phyloP scores from a whole-genome alignment of 2,797 vertebrate species.

The Falco cherrug region DNA sequence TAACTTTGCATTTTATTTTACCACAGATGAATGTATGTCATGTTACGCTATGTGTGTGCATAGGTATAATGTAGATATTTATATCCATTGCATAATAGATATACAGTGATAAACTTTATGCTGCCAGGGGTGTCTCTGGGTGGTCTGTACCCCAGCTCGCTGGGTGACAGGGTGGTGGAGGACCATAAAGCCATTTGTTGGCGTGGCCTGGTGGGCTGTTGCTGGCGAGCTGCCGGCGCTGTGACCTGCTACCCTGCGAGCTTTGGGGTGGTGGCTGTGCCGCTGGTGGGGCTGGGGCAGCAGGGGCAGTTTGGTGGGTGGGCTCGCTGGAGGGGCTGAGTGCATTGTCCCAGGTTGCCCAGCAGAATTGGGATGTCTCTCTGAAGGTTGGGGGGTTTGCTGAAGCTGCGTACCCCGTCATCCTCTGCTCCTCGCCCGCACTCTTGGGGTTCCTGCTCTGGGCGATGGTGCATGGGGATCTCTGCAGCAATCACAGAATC shows the following conservation, averaged over 20 bases:
- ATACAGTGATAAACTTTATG: background rate
- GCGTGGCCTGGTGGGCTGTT: background rate
- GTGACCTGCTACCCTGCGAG: background rate
- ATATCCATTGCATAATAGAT: background rate
- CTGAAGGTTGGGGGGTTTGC: background rate
- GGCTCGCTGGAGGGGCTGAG: fast-evolving
- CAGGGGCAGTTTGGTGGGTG: background rate
- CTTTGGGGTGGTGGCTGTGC: background rate
- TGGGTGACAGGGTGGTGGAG: background rate
- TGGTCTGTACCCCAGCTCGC: background rate
- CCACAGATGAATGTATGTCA: fast-evolving
- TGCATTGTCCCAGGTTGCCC: background rate
- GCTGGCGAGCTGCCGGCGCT: background rate
- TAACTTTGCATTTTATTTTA: background rate
- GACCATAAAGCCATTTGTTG: background rate
- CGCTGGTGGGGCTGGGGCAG: background rate
- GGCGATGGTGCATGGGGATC: fast-evolving
- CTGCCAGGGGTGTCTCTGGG: background rate
- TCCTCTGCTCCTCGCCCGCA: background rate
- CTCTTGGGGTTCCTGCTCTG: background rate
- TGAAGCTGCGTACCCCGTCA: background rate
- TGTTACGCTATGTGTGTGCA: fast-evolving
- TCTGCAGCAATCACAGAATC: background rate
- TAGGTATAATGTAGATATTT: background rate
- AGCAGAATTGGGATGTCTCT: fast-evolving